phyloP scores from a whole-genome alignment of 30 jellyfish, hydroid and myxozoan genomes.

The Phacellophora camtschatica region DNA sequence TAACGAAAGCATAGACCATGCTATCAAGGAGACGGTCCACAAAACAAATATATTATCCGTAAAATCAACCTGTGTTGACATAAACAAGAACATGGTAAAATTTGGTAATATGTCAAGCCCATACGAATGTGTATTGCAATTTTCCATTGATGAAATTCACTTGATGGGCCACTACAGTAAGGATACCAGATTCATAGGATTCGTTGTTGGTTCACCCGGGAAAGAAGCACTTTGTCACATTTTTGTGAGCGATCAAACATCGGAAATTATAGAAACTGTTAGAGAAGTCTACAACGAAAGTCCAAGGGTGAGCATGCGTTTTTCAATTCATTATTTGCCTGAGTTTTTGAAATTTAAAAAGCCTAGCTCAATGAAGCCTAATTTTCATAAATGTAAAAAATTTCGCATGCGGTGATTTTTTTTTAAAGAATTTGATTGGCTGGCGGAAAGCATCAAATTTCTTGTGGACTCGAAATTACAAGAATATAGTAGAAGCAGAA shows the following conservation, averaged over 20 bases:
- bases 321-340: too few species aligned
- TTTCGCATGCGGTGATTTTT: too few species aligned
- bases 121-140: constrained; percentile 65
- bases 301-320: constrained; percentile 46
- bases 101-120: constrained; percentile 68
- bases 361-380: too few species aligned
- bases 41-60: constrained; percentile 65
- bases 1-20: constrained; percentile 55
- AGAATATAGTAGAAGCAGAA: too few species aligned
- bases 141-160: constrained; percentile 72
- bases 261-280: constrained; percentile 74
- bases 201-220: constrained; percentile 82
- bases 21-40: constrained; percentile 71
- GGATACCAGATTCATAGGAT: constrained; percentile 74
- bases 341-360: too few species aligned
- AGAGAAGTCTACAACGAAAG: constrained; percentile 53
- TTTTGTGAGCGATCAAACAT: constrained; percentile 82
- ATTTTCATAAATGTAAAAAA: too few species aligned
- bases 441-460: too few species aligned
- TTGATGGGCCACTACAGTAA: constrained; percentile 57
- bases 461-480: too few species aligned
- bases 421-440: too few species aligned
- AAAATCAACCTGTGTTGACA: constrained; percentile 76
- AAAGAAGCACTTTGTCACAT: constrained; percentile 91
- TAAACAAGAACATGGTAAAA: constrained; percentile 33